These are phyloP conservation scores for Globodera rostochiensis DNA, from an alignment of 1,140 invertebrate genomes.

Conservation along the genomic window DNA sequence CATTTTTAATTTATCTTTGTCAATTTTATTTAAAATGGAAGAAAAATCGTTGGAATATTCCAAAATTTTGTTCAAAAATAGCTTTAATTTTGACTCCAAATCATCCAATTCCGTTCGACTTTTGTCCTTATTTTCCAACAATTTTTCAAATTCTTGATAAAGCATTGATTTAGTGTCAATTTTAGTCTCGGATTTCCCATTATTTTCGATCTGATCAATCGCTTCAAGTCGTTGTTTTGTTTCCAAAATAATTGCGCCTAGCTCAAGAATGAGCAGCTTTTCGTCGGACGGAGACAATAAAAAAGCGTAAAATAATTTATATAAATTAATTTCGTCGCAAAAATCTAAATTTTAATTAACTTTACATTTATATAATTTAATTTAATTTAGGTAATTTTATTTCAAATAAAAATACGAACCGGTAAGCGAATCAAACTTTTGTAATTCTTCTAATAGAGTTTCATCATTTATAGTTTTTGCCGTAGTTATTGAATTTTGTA, in stretches of 20 bases:
- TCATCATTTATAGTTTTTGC: not conserved
- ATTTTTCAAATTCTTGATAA: not conserved
- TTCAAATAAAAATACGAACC: not conserved
- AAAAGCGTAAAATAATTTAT: not conserved
- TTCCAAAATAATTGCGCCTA: not conserved
- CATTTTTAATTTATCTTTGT: not conserved
- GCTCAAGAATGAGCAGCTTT: not conserved
- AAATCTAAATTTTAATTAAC: not conserved
- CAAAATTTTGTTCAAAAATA: not conserved
- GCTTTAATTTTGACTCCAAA: slow-evolving; percentile 14
- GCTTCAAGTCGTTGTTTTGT: not conserved
- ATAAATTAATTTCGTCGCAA: not conserved
- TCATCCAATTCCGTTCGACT: not conserved
- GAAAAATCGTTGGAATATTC: slow-evolving; percentile 6
- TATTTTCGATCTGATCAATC: not conserved
- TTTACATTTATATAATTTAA: not conserved
- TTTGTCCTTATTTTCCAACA: not conserved
- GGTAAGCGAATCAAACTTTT: not conserved
- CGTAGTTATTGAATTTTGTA: no score
- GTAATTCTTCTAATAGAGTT: not conserved
- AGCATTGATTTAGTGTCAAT: not conserved
- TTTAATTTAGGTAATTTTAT: not conserved
- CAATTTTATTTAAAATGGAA: not conserved
- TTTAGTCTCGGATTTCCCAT: not conserved
- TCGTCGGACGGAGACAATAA: not conserved